phyloP scores from a whole-genome alignment of 1,140 invertebrate species.

The Heliothis subflexa region DNA sequence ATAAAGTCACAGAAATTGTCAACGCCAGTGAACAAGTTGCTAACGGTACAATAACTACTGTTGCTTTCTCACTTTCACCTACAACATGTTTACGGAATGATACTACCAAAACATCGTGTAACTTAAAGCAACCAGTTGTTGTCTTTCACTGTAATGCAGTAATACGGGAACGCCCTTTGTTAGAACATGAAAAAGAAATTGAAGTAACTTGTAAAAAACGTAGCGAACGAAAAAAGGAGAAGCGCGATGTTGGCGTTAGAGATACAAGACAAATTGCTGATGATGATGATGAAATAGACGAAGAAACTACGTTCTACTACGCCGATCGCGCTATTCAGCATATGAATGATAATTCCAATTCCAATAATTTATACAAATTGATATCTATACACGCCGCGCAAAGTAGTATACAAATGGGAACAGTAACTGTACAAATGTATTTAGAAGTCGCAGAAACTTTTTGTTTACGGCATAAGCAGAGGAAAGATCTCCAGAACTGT shows the following conservation, averaged over 20 bases:
- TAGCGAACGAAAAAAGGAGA: constrained; percentile 39
- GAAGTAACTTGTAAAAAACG: constrained; percentile 57
- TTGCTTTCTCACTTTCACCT: constrained; percentile 58
- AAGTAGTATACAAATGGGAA: constrained; percentile 61
- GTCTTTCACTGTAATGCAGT: constrained; percentile 53
- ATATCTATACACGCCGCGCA: constrained; percentile 67
- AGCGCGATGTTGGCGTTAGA: constrained; percentile 35
- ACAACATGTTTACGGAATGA: constrained; percentile 57
- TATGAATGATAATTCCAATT: constrained; percentile 62
- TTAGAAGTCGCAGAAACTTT: constrained; percentile 74
- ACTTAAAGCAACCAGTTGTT: constrained; percentile 46
- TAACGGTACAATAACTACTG: constrained; percentile 55
- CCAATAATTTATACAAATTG: constrained; percentile 72
- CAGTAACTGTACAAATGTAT: constrained; percentile 66
- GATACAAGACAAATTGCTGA: constrained; percentile 55
- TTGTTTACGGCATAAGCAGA: constrained; percentile 64
- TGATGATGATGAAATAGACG: constrained; percentile 70
- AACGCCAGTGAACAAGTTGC: constrained; percentile 56
- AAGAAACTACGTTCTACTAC: constrained; percentile 71
- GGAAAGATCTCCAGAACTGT: constrained; percentile 58
- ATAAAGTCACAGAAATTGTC: constrained; percentile 61
- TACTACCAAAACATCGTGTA: constrained; percentile 45
- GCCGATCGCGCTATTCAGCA: constrained; percentile 66
- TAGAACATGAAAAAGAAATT: constrained; percentile 54
- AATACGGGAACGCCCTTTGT: constrained; percentile 50